Conservation (phyloP, 2,797 vertebrate species). For the Tapirus indicus region DNA sequence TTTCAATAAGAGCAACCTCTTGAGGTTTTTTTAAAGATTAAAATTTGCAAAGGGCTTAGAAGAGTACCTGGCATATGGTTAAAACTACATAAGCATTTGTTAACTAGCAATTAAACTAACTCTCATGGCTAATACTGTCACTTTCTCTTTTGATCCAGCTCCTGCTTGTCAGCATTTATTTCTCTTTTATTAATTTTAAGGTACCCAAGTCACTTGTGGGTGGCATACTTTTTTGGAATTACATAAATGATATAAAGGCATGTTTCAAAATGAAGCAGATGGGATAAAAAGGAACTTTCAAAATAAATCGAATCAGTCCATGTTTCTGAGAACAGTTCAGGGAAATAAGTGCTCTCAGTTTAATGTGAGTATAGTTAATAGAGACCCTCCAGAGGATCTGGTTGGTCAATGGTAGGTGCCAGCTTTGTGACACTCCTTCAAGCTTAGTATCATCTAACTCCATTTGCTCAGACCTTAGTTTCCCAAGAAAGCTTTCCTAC, state of each 20-base stretch:
- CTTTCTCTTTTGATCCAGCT: background rate
- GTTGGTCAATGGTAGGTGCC: background rate
- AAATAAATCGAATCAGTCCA: background rate
- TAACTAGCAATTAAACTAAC: slow-evolving; percentile 26
- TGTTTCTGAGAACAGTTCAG: background rate
- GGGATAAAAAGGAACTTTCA: background rate
- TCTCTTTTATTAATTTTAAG: slow-evolving; percentile 45
- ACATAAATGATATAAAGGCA: slow-evolving; percentile 37
- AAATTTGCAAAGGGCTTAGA: background rate
- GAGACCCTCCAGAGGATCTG: background rate
- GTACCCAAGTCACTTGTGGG: background rate
- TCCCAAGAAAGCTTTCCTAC: background rate
- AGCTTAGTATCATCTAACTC: background rate
- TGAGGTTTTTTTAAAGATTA: background rate
- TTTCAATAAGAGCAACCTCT: background rate
- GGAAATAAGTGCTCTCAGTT: background rate
- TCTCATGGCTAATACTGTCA: background rate
- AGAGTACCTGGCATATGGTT: background rate
- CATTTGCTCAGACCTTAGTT: background rate
- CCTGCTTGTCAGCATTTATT: background rate
- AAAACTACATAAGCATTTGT: background rate
- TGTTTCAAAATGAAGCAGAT: slow-evolving; percentile 34
- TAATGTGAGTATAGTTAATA: background rate
- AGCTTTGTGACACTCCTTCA: background rate
- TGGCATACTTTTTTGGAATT: background rate